These are phyloP conservation scores for Zonitis immaculata DNA, from an alignment of 2,888 invertebrate species.

Conservation along the genomic window DNA sequence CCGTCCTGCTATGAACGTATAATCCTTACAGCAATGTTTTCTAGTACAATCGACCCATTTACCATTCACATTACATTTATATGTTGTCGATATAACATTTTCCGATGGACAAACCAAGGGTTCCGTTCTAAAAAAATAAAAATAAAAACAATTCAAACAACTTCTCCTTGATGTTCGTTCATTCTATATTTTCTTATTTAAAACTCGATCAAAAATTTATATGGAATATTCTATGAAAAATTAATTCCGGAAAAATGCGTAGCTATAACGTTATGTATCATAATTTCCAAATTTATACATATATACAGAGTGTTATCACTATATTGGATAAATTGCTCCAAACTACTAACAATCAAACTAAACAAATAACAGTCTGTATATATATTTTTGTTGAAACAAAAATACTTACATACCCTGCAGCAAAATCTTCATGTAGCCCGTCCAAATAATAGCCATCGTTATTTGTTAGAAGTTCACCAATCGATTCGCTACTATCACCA, in stretches of 20 bases:
- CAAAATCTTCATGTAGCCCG: slow-evolving; percentile 31
- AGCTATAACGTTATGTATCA: no score
- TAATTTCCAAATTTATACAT: no score
- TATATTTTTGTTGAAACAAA: neutral
- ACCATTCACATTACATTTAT: slow-evolving; percentile 57
- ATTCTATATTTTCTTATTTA: no score
- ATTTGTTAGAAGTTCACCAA: slow-evolving; percentile 9
- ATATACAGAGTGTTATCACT: no score
- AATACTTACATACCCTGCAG: slow-evolving; percentile 27
- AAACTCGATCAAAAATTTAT: no score
- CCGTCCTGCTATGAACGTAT: slow-evolving; percentile 59
- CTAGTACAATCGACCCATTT: slow-evolving; percentile 60
- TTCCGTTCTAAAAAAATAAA: slow-evolving; percentile 38
- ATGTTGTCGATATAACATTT: slow-evolving; percentile 56
- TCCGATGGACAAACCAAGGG: slow-evolving; percentile 57
- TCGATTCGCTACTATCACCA: neutral
- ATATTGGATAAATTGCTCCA: no score
- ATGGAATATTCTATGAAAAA: no score
- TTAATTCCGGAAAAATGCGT: no score
- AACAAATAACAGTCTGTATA: no score
- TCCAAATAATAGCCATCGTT: slow-evolving; percentile 37
- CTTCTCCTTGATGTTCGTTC: no score
- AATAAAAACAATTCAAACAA: no score
- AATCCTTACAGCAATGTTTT: slow-evolving; percentile 60
- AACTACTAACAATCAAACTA: no score